phyloP scores from a whole-genome alignment of 1,140 invertebrate genomes.

The Penaeus indicus region DNA sequence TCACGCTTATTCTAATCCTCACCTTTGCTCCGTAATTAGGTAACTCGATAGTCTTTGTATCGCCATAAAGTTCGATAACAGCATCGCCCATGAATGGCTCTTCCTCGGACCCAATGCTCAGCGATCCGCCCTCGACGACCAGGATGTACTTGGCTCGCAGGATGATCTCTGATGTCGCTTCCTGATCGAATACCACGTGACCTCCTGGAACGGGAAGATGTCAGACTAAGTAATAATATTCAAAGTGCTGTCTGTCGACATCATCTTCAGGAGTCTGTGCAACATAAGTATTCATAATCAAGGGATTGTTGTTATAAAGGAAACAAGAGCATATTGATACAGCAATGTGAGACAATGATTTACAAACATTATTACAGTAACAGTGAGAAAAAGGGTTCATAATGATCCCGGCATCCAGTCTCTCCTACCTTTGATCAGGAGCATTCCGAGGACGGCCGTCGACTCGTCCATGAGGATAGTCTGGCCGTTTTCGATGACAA shows the following conservation, averaged over 20 bases:
- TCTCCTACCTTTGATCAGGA: constrained; percentile 54
- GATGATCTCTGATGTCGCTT: constrained; percentile 28
- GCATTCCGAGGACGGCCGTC: constrained; percentile 47
- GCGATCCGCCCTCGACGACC: constrained; percentile 53
- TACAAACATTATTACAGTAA: too few relatives aligned
- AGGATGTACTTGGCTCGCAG: constrained; percentile 59
- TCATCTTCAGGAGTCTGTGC: neutral
- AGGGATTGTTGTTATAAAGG: neutral
- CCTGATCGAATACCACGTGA: constrained; percentile 56
- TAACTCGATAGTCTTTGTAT: constrained; percentile 39
- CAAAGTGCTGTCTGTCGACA: too few relatives aligned
- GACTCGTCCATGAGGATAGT: constrained; percentile 59
- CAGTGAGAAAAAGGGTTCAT: neutral
- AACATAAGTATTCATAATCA: neutral
- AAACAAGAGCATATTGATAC: neutral
- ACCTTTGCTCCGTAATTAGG: constrained; percentile 61
- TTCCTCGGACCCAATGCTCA: constrained; percentile 58
- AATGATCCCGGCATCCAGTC: too few relatives aligned
- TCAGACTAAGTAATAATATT: too few relatives aligned
- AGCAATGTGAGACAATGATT: neutral
- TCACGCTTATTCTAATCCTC: neutral
- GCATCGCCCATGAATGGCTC: constrained; percentile 44
- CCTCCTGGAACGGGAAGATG: constrained; percentile 36
- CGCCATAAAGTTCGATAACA: constrained; percentile 56
- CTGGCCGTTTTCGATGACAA: constrained; percentile 51